A percentile compares a stretch with the other conserved stretches of the same genome.
Conservation (phyloP, 2,113 vertebrate genomes). For the Dasyprocta punctata region DNA sequence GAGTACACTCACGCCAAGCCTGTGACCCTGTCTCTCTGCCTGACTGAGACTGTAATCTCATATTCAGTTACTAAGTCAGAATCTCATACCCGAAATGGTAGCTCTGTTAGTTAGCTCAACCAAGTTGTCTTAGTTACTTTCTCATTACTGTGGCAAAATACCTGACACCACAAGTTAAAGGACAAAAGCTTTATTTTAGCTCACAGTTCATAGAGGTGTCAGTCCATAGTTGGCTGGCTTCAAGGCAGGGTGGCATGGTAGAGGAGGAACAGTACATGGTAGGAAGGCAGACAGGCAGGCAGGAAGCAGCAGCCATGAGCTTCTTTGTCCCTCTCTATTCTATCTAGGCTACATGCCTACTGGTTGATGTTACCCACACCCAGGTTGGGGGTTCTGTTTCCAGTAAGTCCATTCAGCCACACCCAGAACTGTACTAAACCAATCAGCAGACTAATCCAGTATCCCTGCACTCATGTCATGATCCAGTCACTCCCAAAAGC, state of each 20-base stretch:
- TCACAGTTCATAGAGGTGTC: not conserved
- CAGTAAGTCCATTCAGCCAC: not conserved
- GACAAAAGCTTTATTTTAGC: not conserved
- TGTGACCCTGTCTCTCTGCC: not conserved
- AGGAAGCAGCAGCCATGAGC: not conserved
- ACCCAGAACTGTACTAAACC: not conserved
- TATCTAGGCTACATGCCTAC: not conserved
- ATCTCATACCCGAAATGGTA: not conserved
- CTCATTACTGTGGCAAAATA: not conserved
- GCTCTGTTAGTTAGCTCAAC: not conserved
- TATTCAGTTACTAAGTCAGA: not conserved
- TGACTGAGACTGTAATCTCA: not conserved
- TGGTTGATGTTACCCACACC: not conserved
- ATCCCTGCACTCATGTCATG: not conserved
- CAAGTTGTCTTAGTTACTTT: not conserved
- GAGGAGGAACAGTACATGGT: not conserved
- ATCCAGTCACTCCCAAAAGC: not conserved
- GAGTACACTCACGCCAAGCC: not conserved
- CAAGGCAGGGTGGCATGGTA: not conserved
- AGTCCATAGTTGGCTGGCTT: not conserved
- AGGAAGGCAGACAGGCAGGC: not conserved
- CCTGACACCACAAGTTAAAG: not conserved
- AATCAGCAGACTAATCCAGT: not conserved
- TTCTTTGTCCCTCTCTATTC: not conserved
- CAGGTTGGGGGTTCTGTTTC: not conserved